These are phyloP conservation scores for Arctopsyche grandis DNA, from an alignment of 1,140 invertebrate genomes.

Conservation along the genomic window DNA sequence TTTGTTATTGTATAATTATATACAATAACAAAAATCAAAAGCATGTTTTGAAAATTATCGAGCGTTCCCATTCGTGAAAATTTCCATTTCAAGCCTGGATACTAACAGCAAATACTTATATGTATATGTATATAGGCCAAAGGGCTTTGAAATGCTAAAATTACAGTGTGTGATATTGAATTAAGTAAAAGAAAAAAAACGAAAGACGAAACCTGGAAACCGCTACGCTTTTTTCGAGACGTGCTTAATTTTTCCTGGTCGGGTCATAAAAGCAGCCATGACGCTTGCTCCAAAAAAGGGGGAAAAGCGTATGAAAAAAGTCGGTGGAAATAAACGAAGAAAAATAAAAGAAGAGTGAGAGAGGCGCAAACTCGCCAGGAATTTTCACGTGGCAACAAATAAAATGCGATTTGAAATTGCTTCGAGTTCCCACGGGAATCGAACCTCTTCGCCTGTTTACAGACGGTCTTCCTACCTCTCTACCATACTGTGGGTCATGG, in stretches of 20 bases:
- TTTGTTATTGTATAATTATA: too few species aligned
- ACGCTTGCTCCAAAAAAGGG: background rate
- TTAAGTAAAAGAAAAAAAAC: background rate
- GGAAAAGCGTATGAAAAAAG: conserved; percentile 24
- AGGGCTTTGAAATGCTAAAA: background rate
- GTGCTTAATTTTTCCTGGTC: conserved; percentile 39
- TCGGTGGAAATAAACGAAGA: conserved; percentile 18
- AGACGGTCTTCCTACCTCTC: background rate
- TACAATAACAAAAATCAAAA: too few species aligned
- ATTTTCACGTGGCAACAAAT: conserved; percentile 48
- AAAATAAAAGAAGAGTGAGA: background rate
- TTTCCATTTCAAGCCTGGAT: too few species aligned
- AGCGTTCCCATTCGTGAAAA: too few species aligned
- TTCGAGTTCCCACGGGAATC: conserved; percentile 38
- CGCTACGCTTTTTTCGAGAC: conserved; percentile 27
- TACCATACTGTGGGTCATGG: background rate
- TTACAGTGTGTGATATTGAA: background rate
- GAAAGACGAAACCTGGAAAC: background rate
- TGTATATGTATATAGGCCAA: too few species aligned
- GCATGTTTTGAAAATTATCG: too few species aligned
- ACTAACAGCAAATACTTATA: too few species aligned
- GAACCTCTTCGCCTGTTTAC: conserved; percentile 22
- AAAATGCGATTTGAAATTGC: conserved; percentile 50
- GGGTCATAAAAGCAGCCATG: conserved; percentile 8
- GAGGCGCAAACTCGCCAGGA: conserved; percentile 30